Conservation (phyloP, 2,113 vertebrate species). For the Ploceus nigricollis region DNA sequence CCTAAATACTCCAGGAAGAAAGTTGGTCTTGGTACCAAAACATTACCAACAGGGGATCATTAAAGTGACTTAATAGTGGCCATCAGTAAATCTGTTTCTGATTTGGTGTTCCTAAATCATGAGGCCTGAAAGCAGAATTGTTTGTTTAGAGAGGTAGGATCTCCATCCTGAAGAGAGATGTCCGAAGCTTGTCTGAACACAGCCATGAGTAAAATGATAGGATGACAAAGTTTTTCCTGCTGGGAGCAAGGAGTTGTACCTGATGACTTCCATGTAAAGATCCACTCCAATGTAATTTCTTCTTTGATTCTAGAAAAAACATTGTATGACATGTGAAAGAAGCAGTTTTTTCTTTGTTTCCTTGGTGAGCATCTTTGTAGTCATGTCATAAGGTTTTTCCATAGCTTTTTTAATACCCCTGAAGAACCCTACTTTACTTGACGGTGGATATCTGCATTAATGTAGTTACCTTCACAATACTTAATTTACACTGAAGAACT, state of each 20-base stretch:
- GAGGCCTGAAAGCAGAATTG: not conserved
- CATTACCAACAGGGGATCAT: not conserved
- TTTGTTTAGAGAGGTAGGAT: not conserved
- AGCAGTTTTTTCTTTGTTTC: not conserved
- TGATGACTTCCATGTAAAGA: not conserved
- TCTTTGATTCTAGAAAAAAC: not conserved
- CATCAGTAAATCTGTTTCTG: not conserved
- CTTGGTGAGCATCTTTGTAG: not conserved
- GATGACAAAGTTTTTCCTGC: not conserved
- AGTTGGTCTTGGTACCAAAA: not conserved
- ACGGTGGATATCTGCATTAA: not conserved
- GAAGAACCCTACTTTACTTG: not conserved
- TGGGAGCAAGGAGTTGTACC: not conserved
- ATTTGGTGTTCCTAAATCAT: not conserved
- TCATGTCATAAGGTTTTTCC: not conserved
- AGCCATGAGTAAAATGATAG: not conserved
- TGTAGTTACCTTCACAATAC: not conserved
- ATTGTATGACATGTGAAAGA: not conserved
- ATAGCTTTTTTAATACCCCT: not conserved
- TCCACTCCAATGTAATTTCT: not conserved
- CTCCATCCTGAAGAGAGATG: not conserved
- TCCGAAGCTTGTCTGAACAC: not conserved
- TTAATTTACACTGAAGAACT: not conserved
- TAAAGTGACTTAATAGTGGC: not conserved
- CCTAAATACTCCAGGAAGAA: not conserved